These are phyloP conservation scores for Ridgeia piscesae DNA, from an alignment of 1,140 invertebrate species.

Conservation along the genomic window DNA sequence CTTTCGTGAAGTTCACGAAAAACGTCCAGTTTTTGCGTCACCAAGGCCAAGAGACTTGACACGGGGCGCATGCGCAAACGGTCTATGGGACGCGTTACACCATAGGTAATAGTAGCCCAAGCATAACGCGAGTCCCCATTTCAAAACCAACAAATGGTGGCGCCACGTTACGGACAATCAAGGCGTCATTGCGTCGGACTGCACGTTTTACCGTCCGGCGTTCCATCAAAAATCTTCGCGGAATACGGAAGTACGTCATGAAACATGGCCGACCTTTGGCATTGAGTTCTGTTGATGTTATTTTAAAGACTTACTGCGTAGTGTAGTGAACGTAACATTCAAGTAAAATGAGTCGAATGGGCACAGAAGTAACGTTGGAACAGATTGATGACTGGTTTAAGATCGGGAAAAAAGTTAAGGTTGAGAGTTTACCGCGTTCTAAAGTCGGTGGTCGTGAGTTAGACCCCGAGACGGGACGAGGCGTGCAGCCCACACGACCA, in stretches of 20 bases:
- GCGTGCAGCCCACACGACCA: not conserved
- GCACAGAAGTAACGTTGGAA: constrained; percentile 42
- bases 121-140: no score
- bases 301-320: not conserved
- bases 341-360: constrained; percentile 26
- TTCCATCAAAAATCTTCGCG: not conserved
- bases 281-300: not conserved
- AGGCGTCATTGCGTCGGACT: not conserved
- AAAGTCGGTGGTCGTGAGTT: constrained; percentile 37
- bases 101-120: no score
- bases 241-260: not conserved
- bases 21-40: no score
- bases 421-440: constrained; percentile 35
- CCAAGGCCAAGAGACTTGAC: no score
- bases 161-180: not conserved
- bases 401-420: constrained; percentile 39
- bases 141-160: not conserved
- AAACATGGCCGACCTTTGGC: not conserved
- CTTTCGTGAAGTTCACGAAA: no score
- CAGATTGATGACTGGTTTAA: constrained; percentile 51
- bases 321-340: not conserved
- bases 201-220: not conserved
- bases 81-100: no score
- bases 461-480: constrained; percentile 36
- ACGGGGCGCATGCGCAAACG: no score